Evolutionary conservation across 2,797 vertebrate genomes (phyloP), one percentile per base, ranked within the genome.

Genomic region (Paedocypris micromegethes): DNA sequence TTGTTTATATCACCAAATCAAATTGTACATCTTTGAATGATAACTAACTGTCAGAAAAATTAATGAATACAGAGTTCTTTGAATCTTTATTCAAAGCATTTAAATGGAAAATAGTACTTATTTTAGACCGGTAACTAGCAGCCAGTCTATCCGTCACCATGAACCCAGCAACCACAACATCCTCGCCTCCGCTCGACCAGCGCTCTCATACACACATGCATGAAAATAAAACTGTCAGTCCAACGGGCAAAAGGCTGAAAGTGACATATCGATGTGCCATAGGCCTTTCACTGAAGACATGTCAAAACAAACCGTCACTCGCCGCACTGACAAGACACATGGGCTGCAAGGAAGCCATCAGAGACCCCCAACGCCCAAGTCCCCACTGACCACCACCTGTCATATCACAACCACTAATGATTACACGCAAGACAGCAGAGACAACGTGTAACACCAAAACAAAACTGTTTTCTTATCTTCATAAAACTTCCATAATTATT

Each of bases 251-350:
- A 50, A 44, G 63, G 39, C 59, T 55, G 58, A 47, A 60, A 51
- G 61, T 38, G 23, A 68, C 74, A 75, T 69, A 61, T 60, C 66
- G 66, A 72, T 61, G 65, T 57, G 66, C 42, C 66, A 57, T 46
- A 62, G 72, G 66, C 57, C 61, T 73, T 72, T 76, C 70, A 73
- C 58, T 38, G 6, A 62, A 73, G 52, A 44, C 67, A 41, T 74
- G 72, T 69, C 70, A 76, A 73, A 72, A 76, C 66, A 70, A 57
- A 70, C 52, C 3, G 43, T 60, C 58, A 72, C 56, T 72, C 74
- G 65, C 49, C 48, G 54, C 48, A 54, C 51, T 56, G 61, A 72
- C 51, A 55, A 68, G 50, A 72, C 60, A 58, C 55, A 55, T 41
- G 54, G 61, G 41, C 40, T 38, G 58, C 4, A 53, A 49, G 56